Percentiles rank a stretch among this genome's conserved stretches.
phyloP scores from a whole-genome alignment of 2,888 invertebrate species.

The Cataglyphis albicans region DNA sequence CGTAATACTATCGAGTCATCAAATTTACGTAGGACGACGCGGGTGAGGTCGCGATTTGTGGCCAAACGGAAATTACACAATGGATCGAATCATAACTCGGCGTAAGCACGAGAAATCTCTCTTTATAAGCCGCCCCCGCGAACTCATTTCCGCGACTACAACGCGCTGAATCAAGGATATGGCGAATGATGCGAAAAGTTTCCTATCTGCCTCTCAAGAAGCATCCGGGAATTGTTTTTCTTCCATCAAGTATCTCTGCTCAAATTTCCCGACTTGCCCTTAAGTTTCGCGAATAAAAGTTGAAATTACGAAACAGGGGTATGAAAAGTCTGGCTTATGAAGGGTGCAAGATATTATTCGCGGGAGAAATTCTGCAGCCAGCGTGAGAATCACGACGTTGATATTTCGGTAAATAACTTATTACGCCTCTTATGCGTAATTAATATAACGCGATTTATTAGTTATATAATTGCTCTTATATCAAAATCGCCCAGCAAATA shows the following conservation, averaged over 20 bases:
- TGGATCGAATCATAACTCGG: constrained; percentile 74
- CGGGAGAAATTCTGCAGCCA: constrained; percentile 31
- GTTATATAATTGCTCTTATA: constrained; percentile 12
- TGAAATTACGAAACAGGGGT: constrained; percentile 51
- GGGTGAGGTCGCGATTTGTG: constrained; percentile 62
- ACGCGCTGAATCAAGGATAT: constrained; percentile 57
- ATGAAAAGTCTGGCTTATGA: neutral
- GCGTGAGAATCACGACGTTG: constrained; percentile 16
- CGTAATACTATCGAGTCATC: constrained; percentile 38
- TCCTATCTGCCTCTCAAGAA: constrained; percentile 50
- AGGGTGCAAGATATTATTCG: neutral
- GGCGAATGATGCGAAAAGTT: constrained; percentile 66
- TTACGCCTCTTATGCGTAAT: neutral
- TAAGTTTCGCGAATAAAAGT: constrained; percentile 51
- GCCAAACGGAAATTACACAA: constrained; percentile 77
- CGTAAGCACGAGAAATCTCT: constrained; percentile 71
- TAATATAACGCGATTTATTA: neutral
- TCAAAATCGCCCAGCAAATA: neutral
- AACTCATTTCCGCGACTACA: constrained; percentile 76
- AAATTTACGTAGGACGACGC: constrained; percentile 51
- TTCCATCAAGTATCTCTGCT: constrained; percentile 53
- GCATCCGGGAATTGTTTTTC: constrained; percentile 58
- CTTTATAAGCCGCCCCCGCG: constrained; percentile 71
- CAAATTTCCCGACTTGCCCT: constrained; percentile 46
- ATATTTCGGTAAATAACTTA: constrained; percentile 25